Conservation (phyloP, 2,888 invertebrate species). For the Drosophila niveifrons region DNA sequence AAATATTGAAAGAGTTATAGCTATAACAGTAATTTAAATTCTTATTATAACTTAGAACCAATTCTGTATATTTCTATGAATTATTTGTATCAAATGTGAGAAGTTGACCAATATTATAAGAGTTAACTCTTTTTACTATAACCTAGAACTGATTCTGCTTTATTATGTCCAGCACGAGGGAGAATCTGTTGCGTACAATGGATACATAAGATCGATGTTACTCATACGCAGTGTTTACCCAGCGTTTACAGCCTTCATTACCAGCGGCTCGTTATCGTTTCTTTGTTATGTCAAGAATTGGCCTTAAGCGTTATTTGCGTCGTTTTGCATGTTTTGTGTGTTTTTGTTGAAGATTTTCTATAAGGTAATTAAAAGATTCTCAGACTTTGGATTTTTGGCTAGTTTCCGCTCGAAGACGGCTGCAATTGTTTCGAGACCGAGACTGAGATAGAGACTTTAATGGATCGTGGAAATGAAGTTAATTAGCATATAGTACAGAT, state of each 20-base stretch:
- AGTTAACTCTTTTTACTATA: not conserved
- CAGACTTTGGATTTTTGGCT: slow-evolving; percentile 43
- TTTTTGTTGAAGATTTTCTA: slow-evolving; percentile 41
- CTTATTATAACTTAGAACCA: not conserved
- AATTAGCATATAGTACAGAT: slow-evolving; percentile 66
- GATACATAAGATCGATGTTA: slow-evolving; percentile 19
- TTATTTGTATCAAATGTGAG: not conserved
- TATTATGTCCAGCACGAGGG: not conserved
- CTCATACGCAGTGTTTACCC: slow-evolving; percentile 3
- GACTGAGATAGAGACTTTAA: slow-evolving; percentile 53
- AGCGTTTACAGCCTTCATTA: slow-evolving; percentile 39
- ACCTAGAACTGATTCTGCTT: not conserved
- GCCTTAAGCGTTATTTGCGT: slow-evolving; percentile 58
- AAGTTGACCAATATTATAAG: not conserved
- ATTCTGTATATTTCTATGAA: not conserved
- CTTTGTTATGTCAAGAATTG: slow-evolving; percentile 64
- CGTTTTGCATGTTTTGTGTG: slow-evolving; percentile 1
- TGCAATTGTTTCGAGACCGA: slow-evolving; percentile 62
- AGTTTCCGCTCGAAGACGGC: slow-evolving; percentile 61
- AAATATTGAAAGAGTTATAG: not conserved
- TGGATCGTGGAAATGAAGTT: slow-evolving; percentile 78
- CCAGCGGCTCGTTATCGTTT: slow-evolving; percentile 26
- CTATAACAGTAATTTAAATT: not conserved
- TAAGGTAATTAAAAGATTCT: slow-evolving; percentile 72
- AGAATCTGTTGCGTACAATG: not conserved